A percentile compares a stretch with the other conserved stretches of the same genome.
These are phyloP conservation scores for Drosophila asahinai DNA, from an alignment of 1,140 invertebrate genomes.

Conservation along the genomic window DNA sequence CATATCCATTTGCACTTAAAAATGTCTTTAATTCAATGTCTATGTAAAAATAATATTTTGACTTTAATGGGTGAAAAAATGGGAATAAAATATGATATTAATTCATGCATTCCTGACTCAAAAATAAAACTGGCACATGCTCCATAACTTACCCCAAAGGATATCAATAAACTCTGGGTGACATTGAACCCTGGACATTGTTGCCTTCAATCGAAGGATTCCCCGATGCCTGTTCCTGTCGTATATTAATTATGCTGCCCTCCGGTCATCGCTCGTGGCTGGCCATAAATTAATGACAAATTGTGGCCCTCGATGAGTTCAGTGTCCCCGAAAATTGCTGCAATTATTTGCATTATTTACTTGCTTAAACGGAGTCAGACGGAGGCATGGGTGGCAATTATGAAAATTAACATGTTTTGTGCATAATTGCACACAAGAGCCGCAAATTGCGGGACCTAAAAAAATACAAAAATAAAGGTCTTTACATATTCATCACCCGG, in stretches of 20 bases:
- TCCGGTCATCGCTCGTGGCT: constrained; percentile 53
- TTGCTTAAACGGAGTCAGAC: constrained; percentile 14
- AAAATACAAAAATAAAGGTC: not conserved
- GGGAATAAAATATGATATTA: not conserved
- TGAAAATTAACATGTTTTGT: constrained; percentile 53
- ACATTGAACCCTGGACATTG: constrained; percentile 58
- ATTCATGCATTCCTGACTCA: not conserved
- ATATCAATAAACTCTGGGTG: constrained; percentile 44
- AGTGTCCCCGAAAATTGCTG: constrained; percentile 54
- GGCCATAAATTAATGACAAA: constrained; percentile 72
- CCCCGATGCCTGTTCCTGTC: constrained; percentile 14
- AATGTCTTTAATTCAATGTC: too few relatives aligned
- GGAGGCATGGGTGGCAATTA: constrained; percentile 36
- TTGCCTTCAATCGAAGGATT: constrained; percentile 15
- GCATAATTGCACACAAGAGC: constrained; percentile 28
- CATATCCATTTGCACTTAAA: too few relatives aligned
- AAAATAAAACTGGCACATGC: too few relatives aligned
- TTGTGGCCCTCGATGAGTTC: constrained; percentile 36
- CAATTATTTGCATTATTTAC: constrained; percentile 67
- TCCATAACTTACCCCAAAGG: not conserved
- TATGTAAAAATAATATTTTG: too few relatives aligned
- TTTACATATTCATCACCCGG: constrained; percentile 55
- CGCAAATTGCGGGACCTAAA: constrained; percentile 11
- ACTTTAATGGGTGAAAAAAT: too few relatives aligned
- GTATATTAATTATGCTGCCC: constrained; percentile 64